Evolutionary conservation across 1,140 invertebrate species (phyloP).

Genomic region (Trachelipus rathkii): DNA sequence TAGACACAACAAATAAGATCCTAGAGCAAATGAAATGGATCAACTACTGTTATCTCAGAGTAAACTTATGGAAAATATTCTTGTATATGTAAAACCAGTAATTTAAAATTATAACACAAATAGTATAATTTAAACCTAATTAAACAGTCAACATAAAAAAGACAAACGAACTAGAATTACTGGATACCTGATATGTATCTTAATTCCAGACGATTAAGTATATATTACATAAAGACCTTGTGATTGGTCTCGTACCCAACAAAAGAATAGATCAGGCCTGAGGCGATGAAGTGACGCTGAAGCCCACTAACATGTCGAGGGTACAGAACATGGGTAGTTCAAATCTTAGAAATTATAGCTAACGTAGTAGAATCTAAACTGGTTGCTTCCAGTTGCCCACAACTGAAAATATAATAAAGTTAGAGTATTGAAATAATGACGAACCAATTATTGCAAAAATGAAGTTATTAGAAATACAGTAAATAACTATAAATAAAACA

Average conservation of each 20-base stretch:
- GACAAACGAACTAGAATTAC: background rate
- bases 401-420: conserved; percentile 54
- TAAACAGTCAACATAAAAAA: background rate
- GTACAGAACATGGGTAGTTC: conserved; percentile 62
- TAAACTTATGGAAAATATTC: too few relatives aligned
- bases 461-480: too few relatives aligned
- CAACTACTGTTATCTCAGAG: too few relatives aligned
- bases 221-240: conserved; percentile 82
- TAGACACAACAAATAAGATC: too few relatives aligned
- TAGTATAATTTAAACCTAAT: background rate
- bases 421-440: too few relatives aligned
- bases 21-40: too few relatives aligned
- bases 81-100: too few relatives aligned
- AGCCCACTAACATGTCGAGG: conserved; percentile 69
- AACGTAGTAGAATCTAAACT: conserved; percentile 79
- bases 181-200: conserved; percentile 73
- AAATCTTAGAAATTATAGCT: conserved; percentile 77
- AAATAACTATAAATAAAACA: too few relatives aligned
- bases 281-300: conserved; percentile 75
- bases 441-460: too few relatives aligned
- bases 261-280: conserved; percentile 70
- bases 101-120: too few relatives aligned
- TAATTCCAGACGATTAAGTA: conserved; percentile 93
- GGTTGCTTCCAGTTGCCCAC: conserved; percentile 67
- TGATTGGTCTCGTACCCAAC: conserved; percentile 68